Evolutionary conservation across 2,888 invertebrate species (phyloP).

Genomic region (Zonitis immaculata): DNA sequence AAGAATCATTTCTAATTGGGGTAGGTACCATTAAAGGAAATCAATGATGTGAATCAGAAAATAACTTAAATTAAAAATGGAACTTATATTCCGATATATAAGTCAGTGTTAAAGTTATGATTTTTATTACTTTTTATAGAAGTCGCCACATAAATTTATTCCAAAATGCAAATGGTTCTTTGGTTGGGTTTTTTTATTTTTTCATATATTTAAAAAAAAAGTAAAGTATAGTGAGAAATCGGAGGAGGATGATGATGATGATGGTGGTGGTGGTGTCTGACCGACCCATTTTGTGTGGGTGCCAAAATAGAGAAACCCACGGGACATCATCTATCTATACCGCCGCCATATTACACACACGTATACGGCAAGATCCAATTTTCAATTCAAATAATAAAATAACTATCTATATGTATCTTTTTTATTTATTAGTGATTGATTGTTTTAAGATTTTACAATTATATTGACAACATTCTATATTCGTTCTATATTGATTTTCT

Average conservation of each 20-base stretch:
- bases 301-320: slow-evolving; percentile 3
- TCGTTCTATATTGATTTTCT: too few relatives aligned
- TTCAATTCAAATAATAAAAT: slow-evolving; percentile 6
- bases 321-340: not conserved
- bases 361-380: not conserved
- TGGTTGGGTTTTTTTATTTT: not conserved
- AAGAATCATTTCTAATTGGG: slow-evolving; percentile 14
- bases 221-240: not conserved
- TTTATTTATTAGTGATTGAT: too few relatives aligned
- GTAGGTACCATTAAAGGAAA: slow-evolving; percentile 9
- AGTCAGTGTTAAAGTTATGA: not conserved
- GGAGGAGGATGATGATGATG: not conserved
- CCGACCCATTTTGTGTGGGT: slow-evolving; percentile 6
- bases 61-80: too few relatives aligned
- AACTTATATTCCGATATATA: not conserved
- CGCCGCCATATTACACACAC: not conserved
- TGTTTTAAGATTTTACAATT: too few relatives aligned
- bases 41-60: not conserved
- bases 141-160: slow-evolving; percentile 6
- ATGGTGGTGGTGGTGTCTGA: not conserved
- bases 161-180: slow-evolving; percentile 8
- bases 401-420: too few relatives aligned
- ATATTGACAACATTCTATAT: too few relatives aligned
- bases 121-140: not conserved
- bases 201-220: too few relatives aligned